Evolutionary conservation across 1,140 invertebrate species (phyloP).

Genomic region (Drosophila bifasciata): DNA sequence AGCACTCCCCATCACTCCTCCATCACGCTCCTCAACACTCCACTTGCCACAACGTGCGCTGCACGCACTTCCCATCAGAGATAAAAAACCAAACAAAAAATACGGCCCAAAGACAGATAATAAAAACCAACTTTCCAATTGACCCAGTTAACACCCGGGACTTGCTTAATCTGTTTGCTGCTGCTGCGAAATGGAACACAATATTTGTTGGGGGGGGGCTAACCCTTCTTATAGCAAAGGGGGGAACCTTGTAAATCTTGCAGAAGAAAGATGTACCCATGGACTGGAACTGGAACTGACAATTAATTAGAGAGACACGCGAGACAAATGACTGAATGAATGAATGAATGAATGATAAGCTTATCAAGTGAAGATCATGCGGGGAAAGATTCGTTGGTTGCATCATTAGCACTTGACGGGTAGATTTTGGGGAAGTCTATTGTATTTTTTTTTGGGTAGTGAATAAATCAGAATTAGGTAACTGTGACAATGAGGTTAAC

Average conservation of each 20-base stretch:
- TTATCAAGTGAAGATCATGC: conserved; percentile 28
- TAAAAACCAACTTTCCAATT: conserved; percentile 48
- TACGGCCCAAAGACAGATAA: conserved; percentile 25
- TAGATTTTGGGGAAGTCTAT: not conserved
- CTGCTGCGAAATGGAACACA: conserved; percentile 30
- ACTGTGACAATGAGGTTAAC: not conserved
- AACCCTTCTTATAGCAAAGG: not conserved
- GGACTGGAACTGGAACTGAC: conserved; percentile 16
- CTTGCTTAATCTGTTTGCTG: conserved; percentile 27
- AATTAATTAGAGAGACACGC: conserved; percentile 43
- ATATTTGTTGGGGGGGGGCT: conserved; percentile 18
- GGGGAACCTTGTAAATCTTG: conserved; percentile 9
- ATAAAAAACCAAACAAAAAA: conserved; percentile 11
- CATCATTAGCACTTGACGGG: conserved; percentile 37
- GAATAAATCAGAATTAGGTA: not conserved
- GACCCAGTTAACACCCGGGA: conserved; percentile 43
- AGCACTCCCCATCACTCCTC: conserved; percentile 14
- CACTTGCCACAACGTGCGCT: conserved; percentile 26
- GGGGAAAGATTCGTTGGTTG: conserved; percentile 36
- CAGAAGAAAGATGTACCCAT: conserved; percentile 3
- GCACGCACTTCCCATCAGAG: conserved; percentile 37
- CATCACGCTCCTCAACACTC: not conserved
- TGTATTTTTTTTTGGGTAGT: not conserved
- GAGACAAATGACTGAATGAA: conserved; percentile 41
- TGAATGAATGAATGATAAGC: conserved; percentile 39